Percentiles rank a stretch among this genome's conserved stretches.
Conservation (phyloP, 2,113 vertebrate genomes). For the Gambusia affinis region DNA sequence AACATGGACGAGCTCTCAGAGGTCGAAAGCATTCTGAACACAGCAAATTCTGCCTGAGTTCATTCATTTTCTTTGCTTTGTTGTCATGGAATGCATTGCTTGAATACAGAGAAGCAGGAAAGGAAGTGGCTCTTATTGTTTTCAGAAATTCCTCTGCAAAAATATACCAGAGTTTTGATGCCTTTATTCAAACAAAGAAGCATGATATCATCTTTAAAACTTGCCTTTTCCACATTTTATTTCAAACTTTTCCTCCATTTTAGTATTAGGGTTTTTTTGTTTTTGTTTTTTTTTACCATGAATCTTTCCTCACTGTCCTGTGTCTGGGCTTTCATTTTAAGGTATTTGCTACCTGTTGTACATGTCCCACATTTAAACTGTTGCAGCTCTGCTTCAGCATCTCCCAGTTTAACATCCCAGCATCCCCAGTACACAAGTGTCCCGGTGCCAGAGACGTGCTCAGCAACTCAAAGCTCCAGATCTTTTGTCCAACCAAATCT, state of each 20-base stretch:
- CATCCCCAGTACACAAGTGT: constrained; percentile 30
- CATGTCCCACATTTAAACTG: constrained; percentile 8
- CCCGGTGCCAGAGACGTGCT: constrained; percentile 82
- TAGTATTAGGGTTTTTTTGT: too few species aligned
- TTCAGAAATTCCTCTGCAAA: not conserved
- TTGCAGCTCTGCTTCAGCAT: not conserved
- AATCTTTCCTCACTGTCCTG: not conserved
- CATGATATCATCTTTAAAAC: not conserved
- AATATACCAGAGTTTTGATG: not conserved
- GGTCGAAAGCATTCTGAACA: not conserved
- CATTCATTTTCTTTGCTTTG: not conserved
- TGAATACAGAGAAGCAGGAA: not conserved
- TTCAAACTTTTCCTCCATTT: not conserved
- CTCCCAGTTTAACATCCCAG: constrained; percentile 39
- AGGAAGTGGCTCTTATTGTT: not conserved
- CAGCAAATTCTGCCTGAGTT: not conserved
- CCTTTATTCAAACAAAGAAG: constrained; percentile 1
- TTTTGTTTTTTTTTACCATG: not conserved
- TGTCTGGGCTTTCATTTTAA: not conserved
- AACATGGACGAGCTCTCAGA: not conserved
- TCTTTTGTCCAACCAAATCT: constrained; percentile 88
- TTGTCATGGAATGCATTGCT: not conserved
- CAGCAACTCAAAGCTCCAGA: constrained; percentile 85
- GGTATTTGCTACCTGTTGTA: constrained; percentile 26
- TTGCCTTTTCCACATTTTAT: not conserved